Conservation (phyloP, 2,113 vertebrate genomes). For the Cyprinodon tularosa region DNA sequence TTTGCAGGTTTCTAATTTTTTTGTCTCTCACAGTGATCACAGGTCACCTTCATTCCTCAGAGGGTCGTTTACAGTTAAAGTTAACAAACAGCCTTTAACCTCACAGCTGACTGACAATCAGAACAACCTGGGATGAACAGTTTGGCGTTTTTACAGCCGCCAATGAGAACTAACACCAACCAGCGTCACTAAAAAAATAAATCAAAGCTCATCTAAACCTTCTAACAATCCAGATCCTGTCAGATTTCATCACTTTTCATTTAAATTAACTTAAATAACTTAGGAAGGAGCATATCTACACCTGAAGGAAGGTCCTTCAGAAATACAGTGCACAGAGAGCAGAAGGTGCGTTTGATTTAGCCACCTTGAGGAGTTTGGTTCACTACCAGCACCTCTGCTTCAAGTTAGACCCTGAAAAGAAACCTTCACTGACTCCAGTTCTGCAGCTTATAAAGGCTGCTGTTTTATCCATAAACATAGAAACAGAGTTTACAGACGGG, state of each 20-base stretch:
- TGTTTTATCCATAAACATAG: background rate
- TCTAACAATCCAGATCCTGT: background rate
- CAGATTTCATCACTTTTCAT: background rate
- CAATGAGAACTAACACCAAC: background rate
- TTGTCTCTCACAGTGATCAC: background rate
- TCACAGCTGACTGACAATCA: too few species aligned
- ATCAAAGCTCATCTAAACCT: too few species aligned
- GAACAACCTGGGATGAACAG: background rate
- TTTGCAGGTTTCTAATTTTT: too few species aligned
- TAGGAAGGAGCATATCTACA: constrained; percentile 18
- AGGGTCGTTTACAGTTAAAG: too few species aligned
- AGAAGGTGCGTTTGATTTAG: background rate
- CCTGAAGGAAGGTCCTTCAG: constrained; percentile 28
- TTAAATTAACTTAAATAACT: constrained; percentile 24
- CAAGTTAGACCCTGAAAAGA: background rate
- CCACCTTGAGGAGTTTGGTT: background rate
- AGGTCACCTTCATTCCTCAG: background rate
- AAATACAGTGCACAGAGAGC: constrained; percentile 4
- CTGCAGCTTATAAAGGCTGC: background rate
- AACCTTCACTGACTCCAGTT: background rate
- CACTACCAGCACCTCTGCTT: background rate
- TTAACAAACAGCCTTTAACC: too few species aligned
- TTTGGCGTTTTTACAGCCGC: background rate
- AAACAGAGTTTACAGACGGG: constrained; percentile 7
- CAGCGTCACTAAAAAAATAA: too few species aligned